phyloP scores from a whole-genome alignment of 2,888 invertebrate genomes.

The Alsophila aescularia region DNA sequence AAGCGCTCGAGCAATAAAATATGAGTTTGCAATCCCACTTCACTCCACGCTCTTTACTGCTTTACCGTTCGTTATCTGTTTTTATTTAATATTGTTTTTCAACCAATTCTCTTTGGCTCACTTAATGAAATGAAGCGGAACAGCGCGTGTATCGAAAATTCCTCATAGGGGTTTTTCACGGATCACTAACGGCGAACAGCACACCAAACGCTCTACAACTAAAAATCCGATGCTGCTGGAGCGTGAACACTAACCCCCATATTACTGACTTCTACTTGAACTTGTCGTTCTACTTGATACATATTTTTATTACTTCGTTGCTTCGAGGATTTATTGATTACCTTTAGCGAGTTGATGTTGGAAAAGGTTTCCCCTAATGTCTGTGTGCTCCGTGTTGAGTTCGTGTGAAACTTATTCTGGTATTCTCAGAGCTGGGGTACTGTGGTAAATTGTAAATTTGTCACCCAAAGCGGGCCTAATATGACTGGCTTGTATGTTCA shows the following conservation, averaged over 20 bases:
- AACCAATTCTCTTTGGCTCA: slow-evolving; percentile 26
- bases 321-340: slow-evolving; percentile 28
- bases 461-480: background rate
- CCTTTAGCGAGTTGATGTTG: slow-evolving; percentile 12
- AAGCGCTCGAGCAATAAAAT: slow-evolving; percentile 18
- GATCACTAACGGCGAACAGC: slow-evolving; percentile 44
- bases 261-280: no score
- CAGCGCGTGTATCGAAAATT: slow-evolving; percentile 44
- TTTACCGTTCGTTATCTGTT: slow-evolving; percentile 11
- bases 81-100: slow-evolving; percentile 16
- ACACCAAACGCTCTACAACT: slow-evolving; percentile 40
- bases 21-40: slow-evolving; percentile 11
- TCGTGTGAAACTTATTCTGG: background rate
- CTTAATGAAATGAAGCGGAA: slow-evolving; percentile 38
- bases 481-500: no score
- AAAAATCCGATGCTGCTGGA: slow-evolving; percentile 28
- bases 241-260: slow-evolving; percentile 38
- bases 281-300: slow-evolving; percentile 37
- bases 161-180: slow-evolving; percentile 50
- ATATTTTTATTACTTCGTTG: slow-evolving; percentile 38
- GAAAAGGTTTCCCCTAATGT: slow-evolving; percentile 7
- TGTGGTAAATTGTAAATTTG: background rate
- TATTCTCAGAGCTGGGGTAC: background rate
- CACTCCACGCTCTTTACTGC: slow-evolving; percentile 6
- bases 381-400: background rate